A percentile compares a stretch with the other conserved stretches of the same genome.
These are phyloP conservation scores for Maniola hyperantus DNA, from an alignment of 2,888 invertebrate species.

Conservation along the genomic window DNA sequence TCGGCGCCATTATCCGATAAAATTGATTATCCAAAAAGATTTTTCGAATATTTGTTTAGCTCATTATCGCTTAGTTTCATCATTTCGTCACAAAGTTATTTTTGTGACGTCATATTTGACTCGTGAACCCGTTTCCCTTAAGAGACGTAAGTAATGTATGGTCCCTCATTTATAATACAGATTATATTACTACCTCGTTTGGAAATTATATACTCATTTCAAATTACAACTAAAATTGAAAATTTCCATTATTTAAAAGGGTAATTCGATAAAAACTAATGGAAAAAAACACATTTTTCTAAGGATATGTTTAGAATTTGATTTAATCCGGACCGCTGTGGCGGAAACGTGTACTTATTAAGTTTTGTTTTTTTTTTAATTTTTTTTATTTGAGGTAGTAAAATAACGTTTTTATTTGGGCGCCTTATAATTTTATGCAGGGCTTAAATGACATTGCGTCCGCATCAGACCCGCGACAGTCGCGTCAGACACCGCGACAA, in stretches of 20 bases:
- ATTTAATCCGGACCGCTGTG: slow-evolving; percentile 10
- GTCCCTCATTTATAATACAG: slow-evolving; percentile 10
- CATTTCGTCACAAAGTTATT: too few species aligned
- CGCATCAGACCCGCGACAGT: neutral
- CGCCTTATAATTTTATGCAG: slow-evolving; percentile 21
- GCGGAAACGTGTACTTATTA: neutral
- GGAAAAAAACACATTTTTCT: slow-evolving; percentile 33
- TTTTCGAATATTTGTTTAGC: too few species aligned
- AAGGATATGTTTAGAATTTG: slow-evolving; percentile 35
- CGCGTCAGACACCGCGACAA: neutral
- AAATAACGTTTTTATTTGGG: slow-evolving; percentile 34
- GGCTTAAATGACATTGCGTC: neutral
- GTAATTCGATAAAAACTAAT: slow-evolving; percentile 30
- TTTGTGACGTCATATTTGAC: too few species aligned
- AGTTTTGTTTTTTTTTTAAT: slow-evolving; percentile 17
- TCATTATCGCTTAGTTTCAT: too few species aligned
- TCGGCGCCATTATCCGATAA: too few species aligned
- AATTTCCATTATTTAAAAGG: slow-evolving; percentile 30
- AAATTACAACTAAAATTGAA: slow-evolving; percentile 30
- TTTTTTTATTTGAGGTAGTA: slow-evolving; percentile 38
- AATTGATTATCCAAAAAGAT: too few species aligned
- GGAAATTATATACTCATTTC: slow-evolving; percentile 11
- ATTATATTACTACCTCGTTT: slow-evolving; percentile 39
- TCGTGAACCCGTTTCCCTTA: neutral
- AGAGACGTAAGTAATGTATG: neutral